A percentile compares a stretch with the other conserved stretches of the same genome.
phyloP scores from a whole-genome alignment of 2,888 invertebrate species.

The Mayetiola destructor region DNA sequence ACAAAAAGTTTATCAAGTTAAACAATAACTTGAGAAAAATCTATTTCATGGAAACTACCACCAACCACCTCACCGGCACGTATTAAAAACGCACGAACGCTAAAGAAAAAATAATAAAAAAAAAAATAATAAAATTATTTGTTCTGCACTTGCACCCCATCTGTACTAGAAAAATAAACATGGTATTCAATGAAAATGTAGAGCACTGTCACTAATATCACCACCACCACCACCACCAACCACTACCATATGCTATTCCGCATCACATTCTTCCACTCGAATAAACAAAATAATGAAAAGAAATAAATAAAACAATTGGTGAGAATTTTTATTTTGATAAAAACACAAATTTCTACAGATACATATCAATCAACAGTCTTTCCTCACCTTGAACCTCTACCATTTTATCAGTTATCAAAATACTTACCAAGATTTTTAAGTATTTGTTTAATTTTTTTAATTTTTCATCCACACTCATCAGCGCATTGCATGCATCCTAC shows the following conservation, averaged over 20 bases:
- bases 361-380: no score
- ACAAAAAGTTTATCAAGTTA: no score
- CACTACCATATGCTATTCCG: conserved; percentile 1
- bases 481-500: no score
- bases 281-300: no score
- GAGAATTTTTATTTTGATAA: neutral
- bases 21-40: no score
- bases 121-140: neutral
- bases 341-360: no score
- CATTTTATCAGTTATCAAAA: no score
- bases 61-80: conserved; percentile 12
- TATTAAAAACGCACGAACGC: conserved; percentile 11
- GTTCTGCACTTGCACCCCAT: conserved; percentile 11
- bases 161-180: conserved; percentile 1
- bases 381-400: no score
- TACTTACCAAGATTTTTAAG: no score
- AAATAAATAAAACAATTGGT: conserved; percentile 1
- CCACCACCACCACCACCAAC: neutral
- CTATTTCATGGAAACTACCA: conserved; percentile 9
- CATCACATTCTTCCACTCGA: conserved; percentile 11
- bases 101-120: no score
- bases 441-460: no score
- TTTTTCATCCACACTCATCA: no score
- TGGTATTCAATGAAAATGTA: neutral
- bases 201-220: conserved; percentile 3